Conservation (phyloP, 23 tunicate genomes). For the Clavelina lepadiformis region DNA sequence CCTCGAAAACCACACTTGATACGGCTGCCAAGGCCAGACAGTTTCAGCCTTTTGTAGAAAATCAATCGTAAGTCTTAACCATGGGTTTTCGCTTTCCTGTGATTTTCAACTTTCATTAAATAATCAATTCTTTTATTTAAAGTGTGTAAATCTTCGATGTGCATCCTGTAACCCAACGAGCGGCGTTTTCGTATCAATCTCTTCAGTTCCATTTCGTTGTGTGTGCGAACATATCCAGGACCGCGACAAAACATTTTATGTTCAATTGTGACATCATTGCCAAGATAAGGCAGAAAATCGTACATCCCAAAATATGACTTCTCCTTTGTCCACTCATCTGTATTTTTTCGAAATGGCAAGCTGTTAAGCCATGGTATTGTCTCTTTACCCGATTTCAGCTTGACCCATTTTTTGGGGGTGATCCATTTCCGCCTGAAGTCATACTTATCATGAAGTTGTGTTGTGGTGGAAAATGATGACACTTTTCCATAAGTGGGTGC, state of each 20-base stretch:
- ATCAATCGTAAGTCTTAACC: constrained; percentile 23
- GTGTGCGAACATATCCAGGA: constrained; percentile 45
- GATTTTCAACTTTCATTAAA: constrained; percentile 32
- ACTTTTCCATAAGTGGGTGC: too few species aligned
- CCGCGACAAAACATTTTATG: constrained; percentile 70
- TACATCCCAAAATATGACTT: constrained; percentile 68
- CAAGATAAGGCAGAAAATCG: constrained; percentile 63
- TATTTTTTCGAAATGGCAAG: constrained; percentile 28
- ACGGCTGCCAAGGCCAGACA: neutral
- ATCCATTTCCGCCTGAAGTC: constrained; percentile 37
- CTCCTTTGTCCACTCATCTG: constrained; percentile 32
- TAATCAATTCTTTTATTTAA: constrained; percentile 50
- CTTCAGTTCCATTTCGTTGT: constrained; percentile 39
- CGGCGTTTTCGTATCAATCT: constrained; percentile 31
- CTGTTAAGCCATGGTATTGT: constrained; percentile 42
- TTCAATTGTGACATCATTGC: constrained; percentile 74
- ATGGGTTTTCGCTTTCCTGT: constrained; percentile 9
- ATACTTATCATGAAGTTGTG: neutral
- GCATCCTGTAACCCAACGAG: constrained; percentile 60
- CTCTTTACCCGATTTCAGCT: constrained; percentile 39
- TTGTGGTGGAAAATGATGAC: constrained; percentile 20
- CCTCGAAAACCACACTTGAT: neutral
- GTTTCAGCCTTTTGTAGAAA: too few species aligned
- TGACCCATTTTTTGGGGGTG: constrained; percentile 44
- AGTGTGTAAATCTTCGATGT: constrained; percentile 53